A percentile compares a stretch with the other conserved stretches of the same genome.
Evolutionary conservation across 2,113 vertebrate genomes (phyloP).

Genomic region (Aythya baeri): DNA sequence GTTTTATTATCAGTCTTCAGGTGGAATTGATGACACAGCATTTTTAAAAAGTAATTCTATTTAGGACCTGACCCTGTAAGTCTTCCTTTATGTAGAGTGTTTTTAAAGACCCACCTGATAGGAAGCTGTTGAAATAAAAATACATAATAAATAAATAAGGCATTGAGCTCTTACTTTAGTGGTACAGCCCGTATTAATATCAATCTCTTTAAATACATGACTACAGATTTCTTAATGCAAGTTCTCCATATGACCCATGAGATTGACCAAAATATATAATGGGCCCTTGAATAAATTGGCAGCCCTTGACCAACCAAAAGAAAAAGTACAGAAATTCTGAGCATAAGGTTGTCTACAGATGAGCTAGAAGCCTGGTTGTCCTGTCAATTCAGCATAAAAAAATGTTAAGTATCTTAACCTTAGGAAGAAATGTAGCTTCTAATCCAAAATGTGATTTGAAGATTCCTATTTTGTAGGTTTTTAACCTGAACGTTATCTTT

Average conservation of each 20-base stretch:
- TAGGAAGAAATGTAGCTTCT: background rate
- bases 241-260: background rate
- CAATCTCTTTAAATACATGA: background rate
- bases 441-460: background rate
- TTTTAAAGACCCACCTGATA: background rate
- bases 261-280: background rate
- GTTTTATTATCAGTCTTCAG: background rate
- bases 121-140: background rate
- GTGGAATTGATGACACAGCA: background rate
- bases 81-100: fast-evolving
- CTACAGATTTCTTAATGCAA: background rate
- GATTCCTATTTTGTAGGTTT: background rate
- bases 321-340: background rate
- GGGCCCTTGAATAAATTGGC: background rate
- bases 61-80: background rate
- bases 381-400: background rate
- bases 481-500: background rate
- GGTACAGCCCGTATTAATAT: background rate
- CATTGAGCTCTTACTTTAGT: background rate
- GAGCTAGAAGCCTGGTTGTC: background rate
- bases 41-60: background rate
- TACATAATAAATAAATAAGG: background rate
- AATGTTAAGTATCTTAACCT: background rate
- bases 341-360: background rate
- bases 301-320: background rate